Conservation (phyloP, 2,797 vertebrate species). For the Poecile montanus region DNA sequence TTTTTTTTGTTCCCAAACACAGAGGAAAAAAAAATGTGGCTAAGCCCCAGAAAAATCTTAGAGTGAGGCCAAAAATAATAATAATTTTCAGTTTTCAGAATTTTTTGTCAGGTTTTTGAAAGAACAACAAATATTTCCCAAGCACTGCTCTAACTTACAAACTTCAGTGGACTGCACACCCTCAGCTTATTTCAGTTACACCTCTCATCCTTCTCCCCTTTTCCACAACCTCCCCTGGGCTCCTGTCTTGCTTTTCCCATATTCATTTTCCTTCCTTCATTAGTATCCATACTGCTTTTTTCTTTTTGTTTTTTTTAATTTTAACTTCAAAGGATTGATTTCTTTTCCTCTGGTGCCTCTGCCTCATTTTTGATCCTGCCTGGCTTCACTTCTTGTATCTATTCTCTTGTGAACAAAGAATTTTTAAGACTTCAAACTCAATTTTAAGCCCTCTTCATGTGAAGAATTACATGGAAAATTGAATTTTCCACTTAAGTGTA, state of each 20-base stretch:
- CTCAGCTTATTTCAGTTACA: neutral
- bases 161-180: neutral
- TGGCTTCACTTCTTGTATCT: neutral
- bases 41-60: constrained; percentile 43
- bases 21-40: neutral
- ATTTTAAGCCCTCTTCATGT: neutral
- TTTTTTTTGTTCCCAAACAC: constrained; percentile 32
- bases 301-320: rapidly evolving
- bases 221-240: neutral
- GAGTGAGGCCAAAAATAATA: constrained; percentile 48
- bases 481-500: neutral
- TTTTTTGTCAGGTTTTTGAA: constrained; percentile 59
- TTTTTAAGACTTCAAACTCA: neutral
- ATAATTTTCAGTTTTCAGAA: constrained; percentile 59
- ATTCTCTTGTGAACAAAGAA: neutral
- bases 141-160: neutral
- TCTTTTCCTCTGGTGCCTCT: neutral
- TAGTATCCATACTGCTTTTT: neutral
- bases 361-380: neutral
- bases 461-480: neutral
- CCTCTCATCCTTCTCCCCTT: neutral
- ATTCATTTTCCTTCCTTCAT: neutral
- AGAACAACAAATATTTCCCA: constrained; percentile 45
- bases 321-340: neutral
- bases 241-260: neutral